Percentiles rank a stretch among this genome's conserved stretches.
Conservation (phyloP, 2,888 invertebrate genomes). For the Microchrysa polita region DNA sequence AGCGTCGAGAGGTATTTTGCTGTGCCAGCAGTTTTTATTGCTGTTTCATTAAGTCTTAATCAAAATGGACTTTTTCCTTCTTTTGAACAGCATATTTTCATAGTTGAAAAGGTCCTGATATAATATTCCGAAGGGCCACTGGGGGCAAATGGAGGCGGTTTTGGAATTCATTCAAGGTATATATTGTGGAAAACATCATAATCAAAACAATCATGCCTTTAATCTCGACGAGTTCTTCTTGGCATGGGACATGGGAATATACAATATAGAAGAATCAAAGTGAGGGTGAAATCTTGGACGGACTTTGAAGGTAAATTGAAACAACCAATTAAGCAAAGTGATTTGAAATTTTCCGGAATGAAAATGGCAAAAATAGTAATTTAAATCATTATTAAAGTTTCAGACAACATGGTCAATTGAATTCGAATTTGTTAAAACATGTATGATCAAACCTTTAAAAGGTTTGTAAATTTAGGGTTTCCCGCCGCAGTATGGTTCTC, state of each 20-base stretch:
- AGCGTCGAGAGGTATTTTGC: constrained; percentile 2
- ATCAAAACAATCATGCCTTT: constrained; percentile 16
- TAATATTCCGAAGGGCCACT: neutral
- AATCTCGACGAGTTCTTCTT: neutral
- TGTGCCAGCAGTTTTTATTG: constrained; percentile 16
- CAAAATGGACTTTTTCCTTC: constrained; percentile 20
- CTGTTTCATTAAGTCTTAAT: constrained; percentile 38
- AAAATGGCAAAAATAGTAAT: no score
- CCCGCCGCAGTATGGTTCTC: no score
- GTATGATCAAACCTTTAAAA: no score
- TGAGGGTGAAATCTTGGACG: neutral
- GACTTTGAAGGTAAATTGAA: neutral
- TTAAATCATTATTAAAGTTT: no score
- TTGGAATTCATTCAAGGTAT: neutral
- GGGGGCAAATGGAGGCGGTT: neutral
- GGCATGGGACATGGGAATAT: neutral
- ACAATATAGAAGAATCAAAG: no score
- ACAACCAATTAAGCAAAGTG: constrained; percentile 11
- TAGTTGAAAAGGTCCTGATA: constrained; percentile 4
- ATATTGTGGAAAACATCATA: neutral
- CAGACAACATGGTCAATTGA: no score
- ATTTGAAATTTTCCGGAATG: neutral
- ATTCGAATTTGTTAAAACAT: no score
- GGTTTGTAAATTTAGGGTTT: no score
- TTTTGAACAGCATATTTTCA: neutral